Evolutionary conservation across 2,888 invertebrate genomes (phyloP).

Genomic region (Melipona bicolor): DNA sequence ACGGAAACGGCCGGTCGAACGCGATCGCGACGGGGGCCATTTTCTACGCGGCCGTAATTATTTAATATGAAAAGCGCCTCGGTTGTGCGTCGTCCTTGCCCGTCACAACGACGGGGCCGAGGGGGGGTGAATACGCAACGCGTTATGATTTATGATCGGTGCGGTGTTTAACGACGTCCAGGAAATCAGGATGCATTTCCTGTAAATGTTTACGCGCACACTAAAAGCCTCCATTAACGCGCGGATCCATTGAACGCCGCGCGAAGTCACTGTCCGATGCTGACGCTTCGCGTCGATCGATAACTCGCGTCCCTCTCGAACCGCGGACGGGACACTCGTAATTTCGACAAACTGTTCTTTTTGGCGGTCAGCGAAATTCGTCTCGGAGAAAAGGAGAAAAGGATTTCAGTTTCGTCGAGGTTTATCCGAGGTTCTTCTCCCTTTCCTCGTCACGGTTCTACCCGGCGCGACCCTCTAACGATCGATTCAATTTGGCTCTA

Average conservation of each 20-base stretch:
- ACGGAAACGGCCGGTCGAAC: neutral
- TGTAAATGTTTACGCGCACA: constrained; percentile 63
- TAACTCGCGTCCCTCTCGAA: neutral
- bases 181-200: constrained; percentile 64
- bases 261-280: constrained; percentile 45
- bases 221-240: constrained; percentile 66
- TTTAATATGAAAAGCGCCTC: constrained; percentile 35
- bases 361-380: constrained; percentile 3
- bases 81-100: neutral
- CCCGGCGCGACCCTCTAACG: neutral
- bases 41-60: constrained; percentile 33
- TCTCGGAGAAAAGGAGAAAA: neutral
- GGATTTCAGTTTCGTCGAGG: constrained; percentile 1
- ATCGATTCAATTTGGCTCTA: constrained; percentile 28
- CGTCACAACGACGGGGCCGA: neutral
- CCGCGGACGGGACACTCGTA: constrained; percentile 6
- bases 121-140: constrained; percentile 29
- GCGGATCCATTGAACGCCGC: constrained; percentile 27
- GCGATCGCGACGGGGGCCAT: neutral
- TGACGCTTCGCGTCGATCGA: neutral
- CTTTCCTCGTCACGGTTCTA: neutral
- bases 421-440: neutral
- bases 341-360: constrained; percentile 11
- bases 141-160: constrained; percentile 50
- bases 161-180: constrained; percentile 45